Conservation (phyloP, 1,140 invertebrate species). For the Sycobia sp. region DNA sequence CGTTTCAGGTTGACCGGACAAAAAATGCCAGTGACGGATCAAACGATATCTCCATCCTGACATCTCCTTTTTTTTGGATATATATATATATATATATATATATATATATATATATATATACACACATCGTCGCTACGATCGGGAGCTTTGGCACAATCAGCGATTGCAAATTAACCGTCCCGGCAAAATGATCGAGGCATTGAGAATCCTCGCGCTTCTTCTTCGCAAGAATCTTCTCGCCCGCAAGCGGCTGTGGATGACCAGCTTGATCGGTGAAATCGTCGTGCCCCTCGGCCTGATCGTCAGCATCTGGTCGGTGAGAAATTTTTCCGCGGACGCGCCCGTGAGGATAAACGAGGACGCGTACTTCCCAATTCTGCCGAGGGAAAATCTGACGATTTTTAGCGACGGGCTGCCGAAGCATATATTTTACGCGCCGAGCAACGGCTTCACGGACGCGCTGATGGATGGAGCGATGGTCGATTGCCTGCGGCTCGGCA, state of each 20-base stretch:
- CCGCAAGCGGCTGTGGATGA: constrained; percentile 51
- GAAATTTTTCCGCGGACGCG: constrained; percentile 39
- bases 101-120: too few relatives aligned
- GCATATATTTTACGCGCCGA: constrained; percentile 45
- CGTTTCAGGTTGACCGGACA: too few relatives aligned
- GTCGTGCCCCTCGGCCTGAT: constrained; percentile 50
- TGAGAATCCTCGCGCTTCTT: constrained; percentile 14
- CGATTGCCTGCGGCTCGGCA: constrained; percentile 37
- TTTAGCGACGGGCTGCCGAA: background rate
- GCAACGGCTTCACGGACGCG: constrained; percentile 34
- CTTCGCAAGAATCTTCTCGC: constrained; percentile 48
- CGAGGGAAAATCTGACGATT: too few relatives aligned
- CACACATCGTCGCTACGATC: too few relatives aligned
- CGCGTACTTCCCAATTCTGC: constrained; percentile 41
- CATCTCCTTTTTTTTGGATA: too few relatives aligned
- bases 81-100: too few relatives aligned
- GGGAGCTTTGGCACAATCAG: too few relatives aligned
- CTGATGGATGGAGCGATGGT: constrained; percentile 40
- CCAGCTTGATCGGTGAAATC: constrained; percentile 48
- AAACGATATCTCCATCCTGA: too few relatives aligned
- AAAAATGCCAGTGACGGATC: too few relatives aligned
- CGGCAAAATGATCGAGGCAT: constrained; percentile 1
- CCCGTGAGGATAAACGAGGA: constrained; percentile 33
- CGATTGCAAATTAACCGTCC: too few relatives aligned
- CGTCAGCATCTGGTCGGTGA: constrained; percentile 43